phyloP scores from a whole-genome alignment of 1,140 invertebrate species.

The Pteromalus puparum region DNA sequence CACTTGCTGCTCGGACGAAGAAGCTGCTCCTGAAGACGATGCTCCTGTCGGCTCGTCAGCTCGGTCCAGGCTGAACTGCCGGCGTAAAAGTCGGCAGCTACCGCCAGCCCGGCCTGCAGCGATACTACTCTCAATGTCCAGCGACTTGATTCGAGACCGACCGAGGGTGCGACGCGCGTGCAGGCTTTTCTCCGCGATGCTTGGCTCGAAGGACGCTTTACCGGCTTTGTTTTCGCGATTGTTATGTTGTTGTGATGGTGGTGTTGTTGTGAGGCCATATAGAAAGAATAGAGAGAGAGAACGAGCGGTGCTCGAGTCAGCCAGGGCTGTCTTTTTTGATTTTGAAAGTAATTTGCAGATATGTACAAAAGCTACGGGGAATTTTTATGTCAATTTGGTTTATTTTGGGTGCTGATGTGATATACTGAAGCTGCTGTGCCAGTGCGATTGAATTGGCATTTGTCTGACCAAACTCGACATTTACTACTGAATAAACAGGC shows the following conservation, averaged over 20 bases:
- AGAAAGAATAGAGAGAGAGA: neutral
- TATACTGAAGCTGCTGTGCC: no score
- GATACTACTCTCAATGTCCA: constrained; percentile 48
- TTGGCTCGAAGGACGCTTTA: constrained; percentile 28
- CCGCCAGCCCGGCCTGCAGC: constrained; percentile 59
- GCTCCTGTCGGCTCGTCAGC: constrained; percentile 75
- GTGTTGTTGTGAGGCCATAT: neutral
- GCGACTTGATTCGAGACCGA: constrained; percentile 45
- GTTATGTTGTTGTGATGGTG: neutral
- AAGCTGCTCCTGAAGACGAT: constrained; percentile 53
- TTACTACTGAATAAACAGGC: no score
- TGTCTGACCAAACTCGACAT: no score
- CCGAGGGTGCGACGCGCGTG: constrained; percentile 28
- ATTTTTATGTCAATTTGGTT: neutral
- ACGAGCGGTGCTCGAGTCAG: constrained; percentile 2
- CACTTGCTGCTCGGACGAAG: constrained; percentile 37
- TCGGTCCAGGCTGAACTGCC: constrained; percentile 83
- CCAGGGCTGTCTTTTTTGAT: neutral
- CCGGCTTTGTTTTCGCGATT: constrained; percentile 7
- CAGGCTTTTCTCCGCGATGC: constrained; percentile 26
- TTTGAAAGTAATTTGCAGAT: neutral
- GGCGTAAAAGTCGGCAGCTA: constrained; percentile 77
- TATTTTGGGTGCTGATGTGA: neutral
- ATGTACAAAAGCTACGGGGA: no score
- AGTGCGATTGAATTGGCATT: no score